These are phyloP conservation scores for Epiperipatus broadwayi DNA, from an alignment of 2,888 invertebrate species.

Conservation along the genomic window DNA sequence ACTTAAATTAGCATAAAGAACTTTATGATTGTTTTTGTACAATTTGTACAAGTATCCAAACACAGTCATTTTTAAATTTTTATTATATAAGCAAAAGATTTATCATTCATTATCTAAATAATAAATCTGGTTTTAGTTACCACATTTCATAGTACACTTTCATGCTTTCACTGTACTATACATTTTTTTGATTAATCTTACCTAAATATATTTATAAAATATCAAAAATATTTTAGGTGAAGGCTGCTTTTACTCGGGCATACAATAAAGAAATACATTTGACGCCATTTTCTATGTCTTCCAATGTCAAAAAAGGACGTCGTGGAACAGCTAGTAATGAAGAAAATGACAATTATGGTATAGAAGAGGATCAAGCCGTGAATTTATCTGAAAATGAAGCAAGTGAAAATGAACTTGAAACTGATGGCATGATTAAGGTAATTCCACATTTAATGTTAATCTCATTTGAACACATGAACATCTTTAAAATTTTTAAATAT, in stretches of 20 bases:
- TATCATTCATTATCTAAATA: too few species aligned
- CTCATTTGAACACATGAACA: not conserved
- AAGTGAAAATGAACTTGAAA: conserved; percentile 38
- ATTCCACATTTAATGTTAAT: too few species aligned
- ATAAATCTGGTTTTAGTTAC: too few species aligned
- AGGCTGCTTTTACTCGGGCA: conserved; percentile 74
- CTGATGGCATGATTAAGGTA: conserved; percentile 62
- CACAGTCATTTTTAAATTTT: too few species aligned
- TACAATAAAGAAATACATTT: conserved; percentile 67
- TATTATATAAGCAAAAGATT: too few species aligned
- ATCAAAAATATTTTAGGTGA: conserved; percentile 45
- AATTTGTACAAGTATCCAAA: too few species aligned
- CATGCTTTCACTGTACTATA: too few species aligned
- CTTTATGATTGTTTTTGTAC: too few species aligned
- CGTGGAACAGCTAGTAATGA: conserved; percentile 26
- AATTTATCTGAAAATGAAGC: conserved; percentile 27
- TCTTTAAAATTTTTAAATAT: too few species aligned
- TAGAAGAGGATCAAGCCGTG: conserved; percentile 31
- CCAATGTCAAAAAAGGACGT: conserved; percentile 39
- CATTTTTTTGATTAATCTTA: not conserved
- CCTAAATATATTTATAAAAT: not conserved
- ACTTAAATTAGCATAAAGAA: too few species aligned
- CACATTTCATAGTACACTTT: too few species aligned
- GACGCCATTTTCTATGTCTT: conserved; percentile 52
- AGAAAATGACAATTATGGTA: conserved; percentile 12